Evolutionary conservation across 2,888 invertebrate genomes (phyloP).

Genomic region (Eupeodes latifasciatus): DNA sequence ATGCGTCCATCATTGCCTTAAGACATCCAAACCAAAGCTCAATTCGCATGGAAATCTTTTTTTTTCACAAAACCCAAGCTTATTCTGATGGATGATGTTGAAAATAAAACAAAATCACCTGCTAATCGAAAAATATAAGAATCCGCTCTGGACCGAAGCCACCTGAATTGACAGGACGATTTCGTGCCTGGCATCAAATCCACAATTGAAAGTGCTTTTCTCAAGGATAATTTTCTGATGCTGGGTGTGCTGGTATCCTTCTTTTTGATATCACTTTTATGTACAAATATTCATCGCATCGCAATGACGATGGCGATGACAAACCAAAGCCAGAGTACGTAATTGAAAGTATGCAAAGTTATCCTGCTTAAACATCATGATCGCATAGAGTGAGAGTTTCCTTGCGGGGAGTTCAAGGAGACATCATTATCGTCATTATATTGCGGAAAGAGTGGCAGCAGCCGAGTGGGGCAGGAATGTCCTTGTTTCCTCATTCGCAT

Average conservation of each 20-base stretch:
- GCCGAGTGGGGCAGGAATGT: constrained; percentile 17
- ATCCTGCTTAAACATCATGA: constrained; percentile 29
- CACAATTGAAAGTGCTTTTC: constrained; percentile 46
- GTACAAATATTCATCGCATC: constrained; percentile 59
- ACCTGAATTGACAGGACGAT: constrained; percentile 32
- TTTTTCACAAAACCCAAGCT: background rate
- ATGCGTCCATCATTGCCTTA: constrained; percentile 34
- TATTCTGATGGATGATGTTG: background rate
- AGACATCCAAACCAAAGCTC: background rate
- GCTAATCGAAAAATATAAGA: constrained; percentile 53
- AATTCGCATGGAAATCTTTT: background rate
- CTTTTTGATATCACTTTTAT: constrained; percentile 54
- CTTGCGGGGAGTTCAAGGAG: constrained; percentile 62
- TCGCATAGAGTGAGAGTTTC: background rate
- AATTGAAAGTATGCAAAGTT: constrained; percentile 73
- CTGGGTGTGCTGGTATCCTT: background rate
- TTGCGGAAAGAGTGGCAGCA: constrained; percentile 29
- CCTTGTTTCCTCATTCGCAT: constrained; percentile 49
- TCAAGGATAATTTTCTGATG: constrained; percentile 61
- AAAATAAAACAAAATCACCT: background rate
- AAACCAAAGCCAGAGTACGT: constrained; percentile 12
- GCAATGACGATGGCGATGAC: constrained; percentile 25
- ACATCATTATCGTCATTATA: constrained; percentile 69
- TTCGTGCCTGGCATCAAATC: constrained; percentile 27
- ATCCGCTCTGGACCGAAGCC: constrained; percentile 18